These are phyloP conservation scores for Drosophila emarginata DNA, from an alignment of 2,888 invertebrate species.

Conservation along the genomic window DNA sequence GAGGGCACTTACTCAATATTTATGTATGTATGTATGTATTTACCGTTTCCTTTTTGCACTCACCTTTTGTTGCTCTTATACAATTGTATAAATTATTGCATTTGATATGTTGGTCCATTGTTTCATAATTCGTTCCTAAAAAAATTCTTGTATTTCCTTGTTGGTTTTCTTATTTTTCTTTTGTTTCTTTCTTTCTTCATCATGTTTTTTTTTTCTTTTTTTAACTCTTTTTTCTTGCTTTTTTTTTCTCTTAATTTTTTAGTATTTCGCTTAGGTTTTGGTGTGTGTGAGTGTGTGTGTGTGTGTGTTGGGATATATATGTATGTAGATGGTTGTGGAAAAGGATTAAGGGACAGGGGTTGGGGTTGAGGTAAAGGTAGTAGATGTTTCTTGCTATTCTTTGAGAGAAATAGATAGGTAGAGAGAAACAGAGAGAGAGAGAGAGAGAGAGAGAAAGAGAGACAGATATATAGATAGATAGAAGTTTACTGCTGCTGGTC, in stretches of 20 bases:
- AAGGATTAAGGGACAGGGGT: neutral
- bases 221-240: neutral
- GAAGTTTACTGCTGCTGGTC: slow-evolving; percentile 31
- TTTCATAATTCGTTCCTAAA: slow-evolving; percentile 80
- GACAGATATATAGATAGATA: slow-evolving; percentile 24
- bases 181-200: slow-evolving; percentile 37
- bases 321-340: neutral
- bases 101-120: slow-evolving; percentile 81
- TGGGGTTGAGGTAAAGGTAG: no score
- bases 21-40: neutral
- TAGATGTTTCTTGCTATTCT: no score
- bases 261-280: neutral
- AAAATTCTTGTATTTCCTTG: slow-evolving; percentile 60
- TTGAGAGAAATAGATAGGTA: slow-evolving; percentile 27
- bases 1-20: neutral
- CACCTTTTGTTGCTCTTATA: slow-evolving; percentile 71
- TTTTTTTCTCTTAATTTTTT: slow-evolving; percentile 6
- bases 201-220: neutral
- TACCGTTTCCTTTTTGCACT: slow-evolving; percentile 25
- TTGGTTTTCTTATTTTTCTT: neutral
- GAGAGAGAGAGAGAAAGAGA: slow-evolving; percentile 34
- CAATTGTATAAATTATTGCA: slow-evolving; percentile 79
- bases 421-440: slow-evolving; percentile 23
- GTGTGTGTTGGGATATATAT: slow-evolving; percentile 1
- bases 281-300: slow-evolving; percentile 19